phyloP scores from a whole-genome alignment of 2,888 invertebrate genomes.

The Metalampra italica region DNA sequence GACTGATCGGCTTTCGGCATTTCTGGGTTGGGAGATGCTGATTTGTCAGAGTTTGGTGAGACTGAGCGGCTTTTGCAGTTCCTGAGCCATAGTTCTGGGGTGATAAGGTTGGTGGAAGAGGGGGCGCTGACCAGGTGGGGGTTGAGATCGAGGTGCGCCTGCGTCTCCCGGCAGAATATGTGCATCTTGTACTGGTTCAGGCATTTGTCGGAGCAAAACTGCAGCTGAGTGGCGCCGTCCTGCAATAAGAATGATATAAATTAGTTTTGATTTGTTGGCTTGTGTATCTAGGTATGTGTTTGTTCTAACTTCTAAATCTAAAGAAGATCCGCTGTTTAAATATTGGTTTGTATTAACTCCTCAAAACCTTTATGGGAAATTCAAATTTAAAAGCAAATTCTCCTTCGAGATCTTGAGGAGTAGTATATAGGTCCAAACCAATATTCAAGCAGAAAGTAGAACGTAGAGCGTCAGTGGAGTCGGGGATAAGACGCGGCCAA shows the following conservation, averaged over 20 bases:
- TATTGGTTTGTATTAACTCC: too few species aligned
- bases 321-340: too few species aligned
- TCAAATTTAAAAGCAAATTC: too few species aligned
- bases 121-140: conserved; percentile 81
- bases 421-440: too few species aligned
- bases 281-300: neutral
- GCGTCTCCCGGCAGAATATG: conserved; percentile 95
- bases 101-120: conserved; percentile 82
- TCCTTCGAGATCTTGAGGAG: too few species aligned
- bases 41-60: conserved; percentile 77
- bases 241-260: conserved; percentile 50
- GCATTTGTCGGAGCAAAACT: conserved; percentile 95
- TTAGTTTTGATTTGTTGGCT: neutral
- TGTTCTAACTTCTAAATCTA: too few species aligned
- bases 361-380: too few species aligned
- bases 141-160: conserved; percentile 92
- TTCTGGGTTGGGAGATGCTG: conserved; percentile 73
- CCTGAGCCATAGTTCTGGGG: conserved; percentile 93
- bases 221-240: conserved; percentile 93
- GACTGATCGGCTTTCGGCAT: conserved; percentile 41
- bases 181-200: conserved; percentile 98
- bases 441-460: too few species aligned
- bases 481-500: too few species aligned
- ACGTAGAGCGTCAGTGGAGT: too few species aligned
- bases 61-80: conserved; percentile 85